Evolutionary conservation across 2,888 invertebrate genomes (phyloP).

Genomic region (Parapristionchus giblindavisi): DNA sequence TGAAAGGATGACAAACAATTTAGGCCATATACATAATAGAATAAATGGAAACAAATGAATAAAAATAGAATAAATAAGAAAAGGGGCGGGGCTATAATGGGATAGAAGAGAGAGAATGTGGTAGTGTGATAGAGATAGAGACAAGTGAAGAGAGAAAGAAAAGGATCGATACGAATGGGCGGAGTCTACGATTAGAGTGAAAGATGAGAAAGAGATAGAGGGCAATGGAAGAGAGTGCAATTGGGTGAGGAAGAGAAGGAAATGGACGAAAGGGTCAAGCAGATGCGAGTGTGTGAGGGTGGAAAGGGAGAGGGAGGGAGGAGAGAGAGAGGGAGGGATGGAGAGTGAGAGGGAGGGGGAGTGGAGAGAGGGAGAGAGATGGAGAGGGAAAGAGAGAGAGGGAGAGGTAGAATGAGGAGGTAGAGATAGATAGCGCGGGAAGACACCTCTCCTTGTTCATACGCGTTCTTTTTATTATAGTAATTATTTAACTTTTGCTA

Average conservation of each 20-base stretch:
- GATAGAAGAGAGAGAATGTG: constrained; percentile 15
- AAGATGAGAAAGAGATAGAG: neutral
- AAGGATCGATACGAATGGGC: constrained; percentile 29
- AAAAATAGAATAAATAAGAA: neutral
- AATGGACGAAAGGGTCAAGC: neutral
- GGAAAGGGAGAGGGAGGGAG: neutral
- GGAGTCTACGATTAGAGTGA: neutral
- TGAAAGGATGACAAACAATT: neutral
- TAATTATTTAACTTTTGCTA: too few relatives aligned
- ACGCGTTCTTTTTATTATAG: too few relatives aligned
- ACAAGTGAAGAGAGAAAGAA: constrained; percentile 11
- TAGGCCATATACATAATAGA: neutral
- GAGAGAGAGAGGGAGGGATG: neutral
- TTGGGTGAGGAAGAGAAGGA: neutral
- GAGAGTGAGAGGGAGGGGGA: too few relatives aligned
- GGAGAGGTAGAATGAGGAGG: too few relatives aligned
- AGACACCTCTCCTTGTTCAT: too few relatives aligned
- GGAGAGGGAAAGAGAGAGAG: too few relatives aligned
- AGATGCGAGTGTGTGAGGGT: too few relatives aligned
- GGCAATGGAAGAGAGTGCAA: neutral
- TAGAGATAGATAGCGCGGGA: too few relatives aligned
- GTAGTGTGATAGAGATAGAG: neutral
- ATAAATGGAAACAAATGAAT: neutral
- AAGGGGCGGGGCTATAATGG: constrained; percentile 19
- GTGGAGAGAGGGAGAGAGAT: too few relatives aligned